These are phyloP conservation scores for Bombus vancouverensis DNA, from an alignment of 1,140 invertebrate genomes.

Conservation along the genomic window DNA sequence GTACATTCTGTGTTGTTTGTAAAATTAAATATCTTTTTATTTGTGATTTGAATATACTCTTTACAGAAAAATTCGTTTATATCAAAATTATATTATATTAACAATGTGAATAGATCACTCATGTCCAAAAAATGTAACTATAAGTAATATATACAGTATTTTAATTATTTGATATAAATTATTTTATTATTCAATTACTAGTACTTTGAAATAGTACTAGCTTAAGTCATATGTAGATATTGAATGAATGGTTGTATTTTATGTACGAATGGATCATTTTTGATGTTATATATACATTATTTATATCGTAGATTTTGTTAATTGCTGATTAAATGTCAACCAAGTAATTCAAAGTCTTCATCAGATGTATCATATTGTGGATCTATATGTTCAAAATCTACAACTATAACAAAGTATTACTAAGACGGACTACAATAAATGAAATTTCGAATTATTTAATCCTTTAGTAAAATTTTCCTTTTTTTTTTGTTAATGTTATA, in stretches of 20 bases:
- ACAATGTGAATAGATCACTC: slow-evolving; percentile 26
- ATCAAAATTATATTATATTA: slow-evolving; percentile 13
- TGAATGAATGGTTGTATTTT: slow-evolving; percentile 34
- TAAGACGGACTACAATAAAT: slow-evolving; percentile 14
- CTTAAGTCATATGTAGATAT: slow-evolving; percentile 17
- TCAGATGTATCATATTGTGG: slow-evolving; percentile 83
- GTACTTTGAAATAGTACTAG: slow-evolving; percentile 35
- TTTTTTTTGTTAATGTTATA: neutral
- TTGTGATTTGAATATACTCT: neutral
- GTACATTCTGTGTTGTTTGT: slow-evolving; percentile 1
- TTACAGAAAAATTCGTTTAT: neutral
- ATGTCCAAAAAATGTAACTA: slow-evolving; percentile 35
- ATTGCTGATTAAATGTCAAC: slow-evolving; percentile 74
- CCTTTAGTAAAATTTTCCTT: neutral
- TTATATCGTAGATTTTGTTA: slow-evolving; percentile 24
- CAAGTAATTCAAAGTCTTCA: slow-evolving; percentile 84
- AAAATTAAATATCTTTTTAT: slow-evolving; percentile 20
- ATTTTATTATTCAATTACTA: slow-evolving; percentile 35
- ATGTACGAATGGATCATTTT: slow-evolving; percentile 19
- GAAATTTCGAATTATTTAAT: slow-evolving; percentile 5
- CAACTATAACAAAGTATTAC: slow-evolving; percentile 68
- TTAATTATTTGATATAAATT: slow-evolving; percentile 39
- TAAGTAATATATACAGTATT: slow-evolving; percentile 46
- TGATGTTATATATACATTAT: slow-evolving; percentile 33
- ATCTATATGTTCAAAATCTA: slow-evolving; percentile 76